Conservation (phyloP, 2,113 vertebrate genomes). For the Ondatra zibethicus region DNA sequence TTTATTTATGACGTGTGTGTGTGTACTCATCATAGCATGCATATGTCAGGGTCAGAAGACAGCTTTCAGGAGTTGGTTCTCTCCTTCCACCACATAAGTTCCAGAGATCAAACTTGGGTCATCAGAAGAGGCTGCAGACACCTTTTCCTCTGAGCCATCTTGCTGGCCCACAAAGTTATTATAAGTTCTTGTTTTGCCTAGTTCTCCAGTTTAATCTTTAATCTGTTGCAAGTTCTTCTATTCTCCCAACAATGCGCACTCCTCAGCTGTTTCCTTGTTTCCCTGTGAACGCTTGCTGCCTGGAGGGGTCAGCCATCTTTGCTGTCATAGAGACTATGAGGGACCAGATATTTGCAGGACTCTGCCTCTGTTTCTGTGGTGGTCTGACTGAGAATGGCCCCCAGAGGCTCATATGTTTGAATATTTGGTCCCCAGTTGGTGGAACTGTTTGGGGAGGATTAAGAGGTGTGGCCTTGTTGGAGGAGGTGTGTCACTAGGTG, state of each 20-base stretch:
- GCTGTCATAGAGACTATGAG: neutral
- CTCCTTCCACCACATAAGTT: neutral
- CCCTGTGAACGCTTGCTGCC: neutral
- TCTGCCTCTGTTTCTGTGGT: neutral
- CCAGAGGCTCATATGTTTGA: neutral
- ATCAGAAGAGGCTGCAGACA: neutral
- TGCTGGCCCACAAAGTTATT: conserved; percentile 21
- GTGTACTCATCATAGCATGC: neutral
- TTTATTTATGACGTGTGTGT: neutral
- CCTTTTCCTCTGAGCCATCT: no score
- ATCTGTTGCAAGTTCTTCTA: neutral
- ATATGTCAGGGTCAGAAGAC: neutral
- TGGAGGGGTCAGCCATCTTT: neutral
- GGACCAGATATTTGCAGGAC: neutral
- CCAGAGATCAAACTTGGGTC: neutral
- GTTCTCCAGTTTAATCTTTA: conserved; percentile 9
- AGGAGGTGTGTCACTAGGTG: neutral
- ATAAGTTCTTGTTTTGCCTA: conserved; percentile 45
- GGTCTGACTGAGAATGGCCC: neutral
- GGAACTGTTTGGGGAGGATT: no score
- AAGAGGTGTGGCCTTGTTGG: neutral
- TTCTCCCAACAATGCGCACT: neutral
- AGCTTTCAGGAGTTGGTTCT: neutral
- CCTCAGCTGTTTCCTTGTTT: conserved; percentile 7
- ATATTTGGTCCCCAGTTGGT: no score